Conservation (phyloP, 2,113 vertebrate genomes). For the Callochromis pleurospilus region DNA sequence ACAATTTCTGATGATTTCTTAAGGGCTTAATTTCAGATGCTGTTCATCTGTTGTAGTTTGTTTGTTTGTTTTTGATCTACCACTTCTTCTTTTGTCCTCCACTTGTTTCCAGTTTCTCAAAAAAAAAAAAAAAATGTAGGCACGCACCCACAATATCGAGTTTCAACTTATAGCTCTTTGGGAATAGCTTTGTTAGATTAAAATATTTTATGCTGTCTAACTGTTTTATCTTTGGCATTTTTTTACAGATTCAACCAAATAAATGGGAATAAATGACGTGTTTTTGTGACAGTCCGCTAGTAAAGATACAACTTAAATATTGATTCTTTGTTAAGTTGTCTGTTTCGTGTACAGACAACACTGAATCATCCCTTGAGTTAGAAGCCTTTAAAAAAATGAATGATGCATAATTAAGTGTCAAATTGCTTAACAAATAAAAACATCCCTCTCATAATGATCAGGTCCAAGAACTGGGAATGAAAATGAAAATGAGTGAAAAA, state of each 20-base stretch:
- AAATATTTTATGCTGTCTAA: not conserved
- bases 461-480: not conserved
- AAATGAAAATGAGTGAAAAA: not conserved
- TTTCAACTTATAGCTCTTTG: not conserved
- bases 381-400: not conserved
- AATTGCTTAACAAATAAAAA: not conserved
- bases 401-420: not conserved
- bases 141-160: not conserved
- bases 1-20: not conserved
- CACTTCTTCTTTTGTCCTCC: not conserved
- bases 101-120: not conserved
- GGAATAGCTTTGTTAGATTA: not conserved
- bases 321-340: not conserved
- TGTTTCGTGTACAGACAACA: not conserved
- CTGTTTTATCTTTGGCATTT: not conserved
- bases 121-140: not conserved
- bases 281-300: not conserved
- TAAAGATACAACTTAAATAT: not conserved
- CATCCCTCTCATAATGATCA: not conserved
- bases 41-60: not conserved
- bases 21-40: not conserved
- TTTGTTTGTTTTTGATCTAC: fast-evolving
- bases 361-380: not conserved
- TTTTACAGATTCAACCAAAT: not conserved
- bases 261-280: not conserved